Base-by-base conservation (phyloP, 2,888 invertebrate genomes). In the Hedychridium roseum region DNA sequence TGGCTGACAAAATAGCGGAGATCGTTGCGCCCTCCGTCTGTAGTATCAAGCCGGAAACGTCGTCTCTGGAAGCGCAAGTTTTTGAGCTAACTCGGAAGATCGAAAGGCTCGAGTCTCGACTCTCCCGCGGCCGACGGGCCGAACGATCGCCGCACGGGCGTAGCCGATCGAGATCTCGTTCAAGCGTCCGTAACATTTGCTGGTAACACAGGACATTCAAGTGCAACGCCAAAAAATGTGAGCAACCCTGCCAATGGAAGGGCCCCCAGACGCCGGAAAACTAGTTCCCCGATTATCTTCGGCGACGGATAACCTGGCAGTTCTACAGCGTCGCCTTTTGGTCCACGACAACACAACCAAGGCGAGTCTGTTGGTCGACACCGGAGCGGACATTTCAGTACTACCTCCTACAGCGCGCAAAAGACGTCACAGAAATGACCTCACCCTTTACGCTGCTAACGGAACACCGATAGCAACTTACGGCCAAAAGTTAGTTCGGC, bases 11-110 rank as follows among this genome's bases (percentile, higher is more conserved):
- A 0, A 38, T 44, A 0, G 5, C 14, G 3, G 32, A 44, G 2
- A 20, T 43, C 5, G 12, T 28, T n/a, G n/a, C n/a, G n/a, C n/a
- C n/a, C n/a, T n/a, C n/a, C n/a, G n/a, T n/a, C n/a, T n/a, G n/a
- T n/a, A n/a, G 17, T 15, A 45, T 12, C 27, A 14, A 47, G 43
- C 21, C 43, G 50, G 9, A 23, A 23, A 6, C 4, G 9, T 9
- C 4, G 23, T 23, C 5, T 23, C 23, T 15, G 15, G 9, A 23
- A 23, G 12, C 37, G 20, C 16, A 37, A 14, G 16, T 37, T 16
- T 15, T 23, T 23, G 23, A 16, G 3, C 23, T 23, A 5, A 23
- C 20, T 14, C n/a, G n/a, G 16, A 9, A 16, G 16, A 23, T 26
- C 12, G 7, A 15, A 23, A 37, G 11, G 23, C 20, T 20, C 26